Base-by-base conservation (phyloP, 2,113 vertebrate species). In the Chauna torquata region DNA sequence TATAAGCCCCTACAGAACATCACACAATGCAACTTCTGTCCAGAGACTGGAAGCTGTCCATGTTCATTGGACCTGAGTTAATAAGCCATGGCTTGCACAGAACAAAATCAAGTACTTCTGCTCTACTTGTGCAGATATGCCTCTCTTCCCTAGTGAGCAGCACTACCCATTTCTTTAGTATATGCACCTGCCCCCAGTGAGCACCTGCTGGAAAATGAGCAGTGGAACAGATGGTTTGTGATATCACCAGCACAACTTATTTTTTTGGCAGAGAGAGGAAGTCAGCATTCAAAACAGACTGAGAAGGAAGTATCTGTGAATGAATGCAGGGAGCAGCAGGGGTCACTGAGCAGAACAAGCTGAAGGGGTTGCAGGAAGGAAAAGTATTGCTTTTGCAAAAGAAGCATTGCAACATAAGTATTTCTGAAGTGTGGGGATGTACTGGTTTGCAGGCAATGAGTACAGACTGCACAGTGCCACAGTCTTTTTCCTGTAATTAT, bases 21-120 rank as follows among this genome's bases (percentile, higher is more conserved):
- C 42, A 52, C 8, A 94, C 95, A 94, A 83, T 90, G 88, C 36
- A 93, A n/a, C 86, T 88, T 90, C 92, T 93, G 75, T 92, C 68
- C 71, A 70, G 18, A 27, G 34, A 36, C 66, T 94, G 95, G 94
- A 94, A 86, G 16, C 88, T 90, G 76, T 88, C 94, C 92, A 92
- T 9, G 1, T 70, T 90, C 76, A 83, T 17, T 78, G 68, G 64
- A 82, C 82, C 82, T 59, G 32, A 92, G 79, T 66, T 92, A 88
- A 93, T 88, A 83, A 80, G 71, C 40, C 30, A 58, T 95, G 88
- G 76, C 64, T 83, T 81, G 45, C 2, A 1, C 38, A 77, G 72
- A 92, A 82, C 27, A 20, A 17, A 50, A 76, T 27, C 58, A 80
- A 95, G 58, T 12, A 50, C 36, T 93, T 90, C 76, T 94, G 92